Conservation (phyloP, 2,888 invertebrate genomes). For the Melanotus villosus region DNA sequence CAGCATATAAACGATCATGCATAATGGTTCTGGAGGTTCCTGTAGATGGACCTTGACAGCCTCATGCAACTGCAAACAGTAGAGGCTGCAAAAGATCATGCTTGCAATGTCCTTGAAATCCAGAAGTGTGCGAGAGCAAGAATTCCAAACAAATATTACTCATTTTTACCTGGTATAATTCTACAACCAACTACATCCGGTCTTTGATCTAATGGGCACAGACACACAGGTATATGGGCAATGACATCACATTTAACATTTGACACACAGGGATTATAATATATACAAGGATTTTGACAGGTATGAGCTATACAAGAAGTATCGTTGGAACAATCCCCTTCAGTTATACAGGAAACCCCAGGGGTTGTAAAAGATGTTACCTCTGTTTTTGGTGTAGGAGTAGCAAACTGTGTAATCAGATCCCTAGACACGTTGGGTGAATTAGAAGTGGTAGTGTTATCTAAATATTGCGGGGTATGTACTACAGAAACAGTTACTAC, state of each 20-base stretch:
- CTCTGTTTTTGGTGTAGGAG: neutral
- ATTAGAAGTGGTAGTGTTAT: too few relatives aligned
- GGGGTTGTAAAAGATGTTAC: neutral
- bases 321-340: conserved; percentile 65
- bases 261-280: conserved; percentile 67
- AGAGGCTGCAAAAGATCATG: conserved; percentile 58
- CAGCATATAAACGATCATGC: conserved; percentile 55
- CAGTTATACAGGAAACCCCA: neutral
- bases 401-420: too few relatives aligned
- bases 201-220: conserved; percentile 70
- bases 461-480: too few relatives aligned
- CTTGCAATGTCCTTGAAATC: conserved; percentile 55
- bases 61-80: conserved; percentile 56
- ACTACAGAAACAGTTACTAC: too few relatives aligned
- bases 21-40: conserved; percentile 58
- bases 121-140: conserved; percentile 51
- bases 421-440: too few relatives aligned
- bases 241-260: conserved; percentile 70
- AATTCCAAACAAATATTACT: conserved; percentile 51
- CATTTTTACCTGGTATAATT: conserved; percentile 74
- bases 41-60: conserved; percentile 61
- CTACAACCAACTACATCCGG: conserved; percentile 70
- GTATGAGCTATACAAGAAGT: conserved; percentile 69
- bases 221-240: conserved; percentile 72
- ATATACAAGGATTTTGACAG: conserved; percentile 71